These are phyloP conservation scores for Cactoblastis cactorum DNA, from an alignment of 2,888 invertebrate species.

Conservation along the genomic window DNA sequence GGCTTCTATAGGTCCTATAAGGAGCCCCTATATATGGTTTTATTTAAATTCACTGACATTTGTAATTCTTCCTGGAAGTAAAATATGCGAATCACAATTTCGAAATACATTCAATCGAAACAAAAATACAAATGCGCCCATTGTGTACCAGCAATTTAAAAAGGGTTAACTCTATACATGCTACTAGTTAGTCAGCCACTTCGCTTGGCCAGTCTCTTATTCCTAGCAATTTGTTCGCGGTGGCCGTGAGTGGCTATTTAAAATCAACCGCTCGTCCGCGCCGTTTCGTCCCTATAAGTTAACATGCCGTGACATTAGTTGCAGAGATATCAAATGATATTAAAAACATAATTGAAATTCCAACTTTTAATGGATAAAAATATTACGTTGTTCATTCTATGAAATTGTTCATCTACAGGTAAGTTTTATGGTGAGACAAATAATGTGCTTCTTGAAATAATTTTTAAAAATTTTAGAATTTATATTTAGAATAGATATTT, in stretches of 20 bases:
- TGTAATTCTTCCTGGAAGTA: no score
- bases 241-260: slow-evolving; percentile 57
- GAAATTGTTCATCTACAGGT: no score
- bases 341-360: neutral
- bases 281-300: slow-evolving; percentile 44
- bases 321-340: slow-evolving; percentile 61
- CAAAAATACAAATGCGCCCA: slow-evolving; percentile 13
- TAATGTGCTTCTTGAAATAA: no score
- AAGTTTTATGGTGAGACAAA: no score
- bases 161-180: slow-evolving; percentile 30
- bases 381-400: neutral
- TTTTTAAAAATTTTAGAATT: no score
- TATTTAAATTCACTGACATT: no score
- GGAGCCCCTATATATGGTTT: no score
- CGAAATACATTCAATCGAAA: no score
- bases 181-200: slow-evolving; percentile 36
- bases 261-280: slow-evolving; percentile 58
- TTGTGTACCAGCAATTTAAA: slow-evolving; percentile 23
- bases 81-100: no score
- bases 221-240: slow-evolving; percentile 51
- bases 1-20: no score
- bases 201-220: slow-evolving; percentile 40
- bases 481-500: no score
- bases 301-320: slow-evolving; percentile 65
- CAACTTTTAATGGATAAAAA: neutral